Conservation (phyloP, 2,888 invertebrate species). For the Tinea pellionella region DNA sequence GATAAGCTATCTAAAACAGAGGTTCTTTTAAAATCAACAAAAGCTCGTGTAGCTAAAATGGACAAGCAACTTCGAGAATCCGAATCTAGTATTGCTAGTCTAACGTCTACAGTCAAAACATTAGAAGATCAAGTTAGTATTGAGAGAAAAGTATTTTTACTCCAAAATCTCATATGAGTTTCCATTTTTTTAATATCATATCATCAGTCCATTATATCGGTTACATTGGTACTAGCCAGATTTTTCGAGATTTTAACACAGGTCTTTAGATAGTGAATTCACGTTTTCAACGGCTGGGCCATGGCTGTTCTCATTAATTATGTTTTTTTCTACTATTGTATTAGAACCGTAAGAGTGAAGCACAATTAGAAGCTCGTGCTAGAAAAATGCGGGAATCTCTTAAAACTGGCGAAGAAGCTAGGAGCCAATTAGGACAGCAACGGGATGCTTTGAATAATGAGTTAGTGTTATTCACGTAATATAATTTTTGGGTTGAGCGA, state of each 20-base stretch:
- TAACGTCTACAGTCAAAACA: constrained; percentile 50
- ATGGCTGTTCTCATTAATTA: too few species aligned
- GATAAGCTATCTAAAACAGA: constrained; percentile 46
- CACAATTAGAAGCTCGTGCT: constrained; percentile 52
- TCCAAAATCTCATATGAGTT: too few species aligned
- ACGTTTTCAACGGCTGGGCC: too few species aligned
- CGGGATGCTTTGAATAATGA: constrained; percentile 44
- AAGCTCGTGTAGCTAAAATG: constrained; percentile 47
- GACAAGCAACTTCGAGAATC: constrained; percentile 55
- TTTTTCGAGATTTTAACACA: too few species aligned
- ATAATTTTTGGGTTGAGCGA: not conserved
- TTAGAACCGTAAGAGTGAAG: constrained; percentile 56
- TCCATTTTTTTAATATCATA: too few species aligned
- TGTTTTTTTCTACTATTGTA: too few species aligned
- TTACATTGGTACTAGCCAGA: too few species aligned
- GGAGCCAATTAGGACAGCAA: constrained; percentile 43
- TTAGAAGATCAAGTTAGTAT: constrained; percentile 52
- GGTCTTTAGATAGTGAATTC: too few species aligned
- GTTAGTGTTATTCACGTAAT: constrained; percentile 26
- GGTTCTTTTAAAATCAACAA: constrained; percentile 43
- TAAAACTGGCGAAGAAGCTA: constrained; percentile 53
- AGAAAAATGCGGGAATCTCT: constrained; percentile 54
- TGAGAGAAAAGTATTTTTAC: not conserved
- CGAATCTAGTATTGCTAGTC: constrained; percentile 50
- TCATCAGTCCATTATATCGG: too few species aligned